These are phyloP conservation scores for Rhamphomyia laevipes DNA, from an alignment of 2,888 invertebrate species.

Conservation along the genomic window DNA sequence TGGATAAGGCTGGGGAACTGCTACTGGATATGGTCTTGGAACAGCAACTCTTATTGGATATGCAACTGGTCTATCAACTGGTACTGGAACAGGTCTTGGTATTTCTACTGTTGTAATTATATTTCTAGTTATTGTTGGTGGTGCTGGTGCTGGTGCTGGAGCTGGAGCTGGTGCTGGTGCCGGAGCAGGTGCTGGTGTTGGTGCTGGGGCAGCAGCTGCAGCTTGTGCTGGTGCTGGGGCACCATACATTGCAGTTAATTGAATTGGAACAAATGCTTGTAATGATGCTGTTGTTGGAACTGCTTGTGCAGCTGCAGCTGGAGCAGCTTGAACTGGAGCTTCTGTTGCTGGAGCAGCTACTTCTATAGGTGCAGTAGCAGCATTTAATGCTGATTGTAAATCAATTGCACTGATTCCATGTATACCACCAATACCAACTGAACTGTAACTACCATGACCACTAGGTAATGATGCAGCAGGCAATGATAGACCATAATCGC, in stretches of 20 bases:
- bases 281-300: constrained; percentile 31
- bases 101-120: constrained; percentile 23
- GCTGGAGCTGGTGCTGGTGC: constrained; percentile 27
- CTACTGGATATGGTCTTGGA: constrained; percentile 4
- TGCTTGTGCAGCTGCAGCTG: constrained; percentile 14
- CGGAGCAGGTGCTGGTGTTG: constrained; percentile 32
- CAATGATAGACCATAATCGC: neutral
- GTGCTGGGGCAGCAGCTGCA: constrained; percentile 24
- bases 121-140: constrained; percentile 29
- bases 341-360: constrained; percentile 9
- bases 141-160: constrained; percentile 30
- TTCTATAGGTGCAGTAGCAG: neutral
- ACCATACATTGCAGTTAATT: constrained; percentile 33
- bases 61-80: constrained; percentile 6
- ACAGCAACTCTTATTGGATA: constrained; percentile 14
- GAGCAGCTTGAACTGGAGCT: constrained; percentile 8
- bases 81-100: constrained; percentile 11
- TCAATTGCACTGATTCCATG: no score
- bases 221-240: neutral
- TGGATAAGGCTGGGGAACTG: neutral
- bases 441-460: no score
- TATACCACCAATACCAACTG: no score
- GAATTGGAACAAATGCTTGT: constrained; percentile 34
- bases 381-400: no score
- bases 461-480: no score